Evolutionary conservation across 2,888 invertebrate species (phyloP), one percentile per base, ranked within the genome.

Genomic region (Xestia xanthographa): DNA sequence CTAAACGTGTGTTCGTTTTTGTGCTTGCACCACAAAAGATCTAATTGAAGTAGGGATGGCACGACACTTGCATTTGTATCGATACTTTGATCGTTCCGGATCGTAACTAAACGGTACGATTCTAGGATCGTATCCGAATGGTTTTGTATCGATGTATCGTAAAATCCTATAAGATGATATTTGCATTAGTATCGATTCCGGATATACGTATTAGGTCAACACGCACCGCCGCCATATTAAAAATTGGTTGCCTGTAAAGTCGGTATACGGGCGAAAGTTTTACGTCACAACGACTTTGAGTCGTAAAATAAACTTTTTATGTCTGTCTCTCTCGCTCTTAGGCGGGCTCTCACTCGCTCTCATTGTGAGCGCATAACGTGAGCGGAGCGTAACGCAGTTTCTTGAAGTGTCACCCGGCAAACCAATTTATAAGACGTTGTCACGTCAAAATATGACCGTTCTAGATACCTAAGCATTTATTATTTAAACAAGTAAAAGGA

Each of bases 1-100:
- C 89, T 89, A 89, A 90, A 92, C 91, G 91, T 93, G 86, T 92
- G 91, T 93, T 92, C 91, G 90, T 94, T 93, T 93, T 93, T 92
- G 91, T 94, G 88, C 90, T 85, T 86, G 88, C 81, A 84, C 90
- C 91, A 96, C 96, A 96, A 96, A 96, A 95, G 96, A 90, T 94
- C 95, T 96, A 96, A 96, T 96, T 96, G 96, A 94, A 94, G 94
- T 63, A 63, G 26, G 63, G 63, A 63, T 63, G 63, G 17, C 48
- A 17, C n/a, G 4, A 63, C 38, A n/a, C 17, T n/a, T 41, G 41
- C n/a, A 41, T 41, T 4, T 17, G 8, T 63, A 63, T 63, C 63
- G 63, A 63, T 41, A 26, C 41, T 26, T 63, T 63, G 63, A 26
- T 41, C n/a, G 41, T 22, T 38, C n/a, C 4, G 63, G 63, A 63